Evolutionary conservation across 2,888 invertebrate genomes (phyloP).

Genomic region (Oxycera nigricornis): DNA sequence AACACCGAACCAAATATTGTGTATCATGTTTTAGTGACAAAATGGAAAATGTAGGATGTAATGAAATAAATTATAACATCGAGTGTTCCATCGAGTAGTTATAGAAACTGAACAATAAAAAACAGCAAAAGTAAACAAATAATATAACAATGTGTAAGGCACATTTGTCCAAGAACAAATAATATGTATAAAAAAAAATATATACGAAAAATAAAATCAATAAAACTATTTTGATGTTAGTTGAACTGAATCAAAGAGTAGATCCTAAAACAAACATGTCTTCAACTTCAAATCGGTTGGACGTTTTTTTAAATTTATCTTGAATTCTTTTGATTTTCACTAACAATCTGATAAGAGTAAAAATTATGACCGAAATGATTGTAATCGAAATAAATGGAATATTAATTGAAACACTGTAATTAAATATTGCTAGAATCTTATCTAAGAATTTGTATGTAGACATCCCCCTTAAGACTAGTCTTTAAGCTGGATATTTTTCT

Average conservation of each 20-base stretch:
- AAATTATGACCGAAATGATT: too few relatives aligned
- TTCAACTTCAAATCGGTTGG: too few relatives aligned
- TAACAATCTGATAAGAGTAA: too few relatives aligned
- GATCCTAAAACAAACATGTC: background rate
- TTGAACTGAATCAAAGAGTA: background rate
- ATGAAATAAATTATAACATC: too few relatives aligned
- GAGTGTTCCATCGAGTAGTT: conserved; percentile 27
- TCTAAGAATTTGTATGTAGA: background rate
- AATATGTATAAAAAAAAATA: background rate
- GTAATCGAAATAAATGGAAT: too few relatives aligned
- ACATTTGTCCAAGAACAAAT: too few relatives aligned
- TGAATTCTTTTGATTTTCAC: background rate
- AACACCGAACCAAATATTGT: too few relatives aligned
- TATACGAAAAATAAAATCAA: background rate
- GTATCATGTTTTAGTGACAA: background rate
- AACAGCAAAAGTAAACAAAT: background rate
- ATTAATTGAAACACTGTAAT: background rate
- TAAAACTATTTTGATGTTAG: background rate
- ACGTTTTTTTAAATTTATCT: too few relatives aligned
- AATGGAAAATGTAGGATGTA: background rate
- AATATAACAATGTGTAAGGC: background rate
- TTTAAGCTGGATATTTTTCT: conserved; percentile 26
- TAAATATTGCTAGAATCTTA: background rate
- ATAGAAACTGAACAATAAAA: background rate
- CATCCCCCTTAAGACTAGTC: background rate